Evolutionary conservation across 2,888 invertebrate species (phyloP), one percentile per base, ranked within the genome.

Genomic region (Lacanobia wlatinum): DNA sequence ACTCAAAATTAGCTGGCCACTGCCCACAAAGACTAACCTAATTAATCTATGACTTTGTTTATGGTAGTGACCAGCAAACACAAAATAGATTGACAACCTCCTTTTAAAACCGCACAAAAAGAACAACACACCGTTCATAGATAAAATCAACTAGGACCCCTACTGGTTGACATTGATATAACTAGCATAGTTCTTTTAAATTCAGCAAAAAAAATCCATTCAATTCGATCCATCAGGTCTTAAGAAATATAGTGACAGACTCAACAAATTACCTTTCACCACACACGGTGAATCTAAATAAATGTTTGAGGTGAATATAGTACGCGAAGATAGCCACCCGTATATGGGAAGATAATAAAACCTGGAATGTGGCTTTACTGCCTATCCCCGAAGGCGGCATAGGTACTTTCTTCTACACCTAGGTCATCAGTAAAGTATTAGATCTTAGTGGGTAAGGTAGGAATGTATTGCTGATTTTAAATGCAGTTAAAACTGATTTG

Each of bases 291-390:
- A 21, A 73, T 21, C 46, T 60, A 77, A 77, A 77, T 77, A 77
- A 48, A 59, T 40, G 78, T 70, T 69, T 77, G 52, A 38, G 34
- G 40, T 34, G 40, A 48, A 38, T 73, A 28, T 48, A 59, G 46
- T 23, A 40, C 40, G 34, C 12, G 40, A 50, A 70, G 70, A 70
- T 70, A 78, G 70, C 59, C 53, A 76, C 34, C n/a, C 48, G 16
- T 74, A 60, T 60, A 78, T 55, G 52, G 70, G 2, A 16, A n/a
- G 78, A 34, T 78, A 70, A 55, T 74, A 74, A 74, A 74, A 50
- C 21, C 16, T 78, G 38, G 74, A 78, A 74, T 74, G 71, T 60
- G 53, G 71, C 70, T 70, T 16, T 28, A 55, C 78, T 50, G 48
- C 70, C 70, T 60, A 60, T 55, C 7, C 16, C 38, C 58, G 46